Base-by-base conservation (phyloP, 2,113 vertebrate genomes). In the Phainopepla nitens region DNA sequence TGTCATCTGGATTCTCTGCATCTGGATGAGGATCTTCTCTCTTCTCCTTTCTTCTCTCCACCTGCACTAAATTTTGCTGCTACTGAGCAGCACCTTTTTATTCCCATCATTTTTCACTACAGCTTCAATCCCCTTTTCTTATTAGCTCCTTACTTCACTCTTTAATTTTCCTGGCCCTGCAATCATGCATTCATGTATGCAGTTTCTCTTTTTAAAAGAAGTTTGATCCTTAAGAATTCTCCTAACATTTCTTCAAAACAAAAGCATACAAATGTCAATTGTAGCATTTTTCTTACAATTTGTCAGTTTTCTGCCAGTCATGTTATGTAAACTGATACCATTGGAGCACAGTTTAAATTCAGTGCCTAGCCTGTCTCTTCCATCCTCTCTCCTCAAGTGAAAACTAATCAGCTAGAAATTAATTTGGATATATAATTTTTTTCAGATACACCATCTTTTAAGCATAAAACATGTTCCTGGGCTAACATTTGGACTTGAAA, bases 1-100 rank as follows among this genome's bases (percentile, higher is more conserved):
- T 97, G 96, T 97, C 62, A 92, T 94, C 76, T 90, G 82, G 92
- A 88, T 94, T 92, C 62, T 90, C 75, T 93, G 68, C 62, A 93
- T 90, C 82, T 80, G 85, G 90, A 86, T 82, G 64, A 73, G 80
- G 82, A 90, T 93, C 76, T 83, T 96, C 81, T 79, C 16, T 87
- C 19, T 92, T 86, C 50, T 90, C 60, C 60, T 89, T 93, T 93
- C 73, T 57, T 91, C 44, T 86, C 29, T 66, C 31, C 44, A 76
- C 31, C 92, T 90, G 82, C 7, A 25, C 66, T 97, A 71, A 91
- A 90, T 94, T 91, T 90, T 90, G 57, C 84, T 79, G 84, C 56
- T 76, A 39, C 56, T 68, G 56, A 95, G 58, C 47, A 79, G 69
- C 6, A 6, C 53, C n/a, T 42, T 69, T 96, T 91, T 82, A 36